Percentiles rank a stretch among this genome's conserved stretches.
These are phyloP conservation scores for Latrodectus geometricus DNA, from an alignment of 1,140 invertebrate genomes.

Conservation along the genomic window DNA sequence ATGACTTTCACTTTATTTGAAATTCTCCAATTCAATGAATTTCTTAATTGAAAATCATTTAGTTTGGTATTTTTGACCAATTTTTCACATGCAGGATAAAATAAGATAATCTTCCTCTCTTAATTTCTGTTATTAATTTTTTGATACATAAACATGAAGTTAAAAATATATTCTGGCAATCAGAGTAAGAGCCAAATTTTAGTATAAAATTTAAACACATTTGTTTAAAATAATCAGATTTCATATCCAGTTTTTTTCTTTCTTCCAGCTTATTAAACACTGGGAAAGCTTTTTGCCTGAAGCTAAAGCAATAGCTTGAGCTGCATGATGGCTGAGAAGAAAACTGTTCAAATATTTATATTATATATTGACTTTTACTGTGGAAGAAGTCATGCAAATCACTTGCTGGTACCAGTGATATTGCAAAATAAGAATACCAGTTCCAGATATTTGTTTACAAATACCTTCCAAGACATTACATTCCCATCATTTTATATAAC, in stretches of 20 bases:
- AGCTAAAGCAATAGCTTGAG: slow-evolving; percentile 70
- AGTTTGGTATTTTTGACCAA: no score
- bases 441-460: neutral
- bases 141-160: no score
- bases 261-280: slow-evolving; percentile 71
- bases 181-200: no score
- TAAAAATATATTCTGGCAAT: no score
- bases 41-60: no score
- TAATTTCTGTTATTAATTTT: no score
- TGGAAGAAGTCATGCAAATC: slow-evolving; percentile 10
- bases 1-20: no score
- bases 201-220: no score
- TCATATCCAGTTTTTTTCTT: slow-evolving; percentile 4
- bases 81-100: no score
- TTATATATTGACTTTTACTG: neutral
- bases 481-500: neutral
- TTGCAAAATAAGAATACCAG: neutral
- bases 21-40: no score
- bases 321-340: neutral
- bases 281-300: slow-evolving; percentile 74
- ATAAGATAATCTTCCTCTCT: no score
- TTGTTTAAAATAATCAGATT: no score
- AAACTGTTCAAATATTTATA: slow-evolving; percentile 3
- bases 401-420: slow-evolving; percentile 60
- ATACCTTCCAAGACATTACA: neutral